Conservation (phyloP, 2,113 vertebrate species). For the Dromaius novaehollandiae region DNA sequence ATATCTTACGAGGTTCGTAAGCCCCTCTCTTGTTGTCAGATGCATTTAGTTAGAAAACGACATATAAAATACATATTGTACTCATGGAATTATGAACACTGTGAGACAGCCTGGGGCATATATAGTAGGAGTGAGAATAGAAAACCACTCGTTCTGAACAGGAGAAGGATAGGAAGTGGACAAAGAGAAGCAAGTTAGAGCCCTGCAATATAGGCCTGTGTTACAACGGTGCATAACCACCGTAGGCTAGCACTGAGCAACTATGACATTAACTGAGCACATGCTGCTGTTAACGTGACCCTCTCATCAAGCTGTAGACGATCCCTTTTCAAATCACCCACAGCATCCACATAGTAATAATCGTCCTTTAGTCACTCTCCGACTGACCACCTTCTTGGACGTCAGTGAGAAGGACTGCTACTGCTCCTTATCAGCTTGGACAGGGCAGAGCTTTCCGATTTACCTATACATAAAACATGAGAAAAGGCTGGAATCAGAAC, state of each 20-base stretch:
- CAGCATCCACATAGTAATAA: background rate
- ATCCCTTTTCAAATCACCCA: background rate
- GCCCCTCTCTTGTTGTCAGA: background rate
- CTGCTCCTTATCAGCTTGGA: background rate
- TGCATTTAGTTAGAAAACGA: background rate
- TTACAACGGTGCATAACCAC: too few species aligned
- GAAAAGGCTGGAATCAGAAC: background rate
- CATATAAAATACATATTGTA: background rate
- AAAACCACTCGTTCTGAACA: background rate
- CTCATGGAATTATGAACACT: background rate
- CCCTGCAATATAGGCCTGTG: too few species aligned
- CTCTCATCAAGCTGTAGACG: background rate
- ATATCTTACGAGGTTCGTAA: background rate
- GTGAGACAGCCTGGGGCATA: background rate
- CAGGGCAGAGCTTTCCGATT: background rate
- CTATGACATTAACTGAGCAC: background rate
- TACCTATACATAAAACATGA: constrained; percentile 37
- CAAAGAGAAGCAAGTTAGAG: too few species aligned
- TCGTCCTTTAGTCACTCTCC: background rate
- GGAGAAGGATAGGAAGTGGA: background rate
- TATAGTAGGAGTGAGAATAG: background rate
- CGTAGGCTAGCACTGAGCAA: background rate
- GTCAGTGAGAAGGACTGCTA: background rate
- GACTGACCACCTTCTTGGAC: background rate
- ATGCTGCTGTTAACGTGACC: background rate